phyloP scores from a whole-genome alignment of 2,888 invertebrate genomes.

The Scaptomyza caliginosa region DNA sequence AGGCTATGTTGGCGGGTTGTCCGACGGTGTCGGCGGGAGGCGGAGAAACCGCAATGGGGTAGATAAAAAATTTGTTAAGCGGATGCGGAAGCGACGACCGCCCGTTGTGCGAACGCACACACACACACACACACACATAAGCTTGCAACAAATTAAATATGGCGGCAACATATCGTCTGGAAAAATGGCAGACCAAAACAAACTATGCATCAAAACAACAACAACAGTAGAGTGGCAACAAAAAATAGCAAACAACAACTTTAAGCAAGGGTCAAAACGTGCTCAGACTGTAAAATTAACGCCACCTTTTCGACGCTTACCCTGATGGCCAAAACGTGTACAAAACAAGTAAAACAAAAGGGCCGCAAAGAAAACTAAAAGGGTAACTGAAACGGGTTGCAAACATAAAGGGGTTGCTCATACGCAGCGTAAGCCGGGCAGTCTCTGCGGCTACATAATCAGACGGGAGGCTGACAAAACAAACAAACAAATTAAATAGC shows the following conservation, averaged over 20 bases:
- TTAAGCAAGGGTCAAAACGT: slow-evolving; percentile 68
- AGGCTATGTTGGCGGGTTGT: neutral
- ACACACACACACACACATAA: slow-evolving; percentile 21
- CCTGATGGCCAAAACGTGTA: slow-evolving; percentile 60
- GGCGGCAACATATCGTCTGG: slow-evolving; percentile 76
- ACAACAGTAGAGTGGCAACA: slow-evolving; percentile 18
- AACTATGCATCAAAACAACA: slow-evolving; percentile 52
- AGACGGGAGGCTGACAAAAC: slow-evolving; percentile 47
- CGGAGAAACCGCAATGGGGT: slow-evolving; percentile 32
- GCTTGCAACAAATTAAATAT: slow-evolving; percentile 74
- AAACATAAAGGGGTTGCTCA: slow-evolving; percentile 57
- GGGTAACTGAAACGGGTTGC: slow-evolving; percentile 11
- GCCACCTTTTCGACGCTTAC: slow-evolving; percentile 52
- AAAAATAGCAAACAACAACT: slow-evolving; percentile 40
- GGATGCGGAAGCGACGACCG: slow-evolving; percentile 58
- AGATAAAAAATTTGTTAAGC: slow-evolving; percentile 50
- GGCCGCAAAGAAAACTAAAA: slow-evolving; percentile 4
- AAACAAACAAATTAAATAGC: slow-evolving; percentile 35
- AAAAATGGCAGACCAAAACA: slow-evolving; percentile 72
- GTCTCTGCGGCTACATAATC: slow-evolving; percentile 32
- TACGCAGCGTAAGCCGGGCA: slow-evolving; percentile 43
- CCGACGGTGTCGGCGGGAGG: no score
- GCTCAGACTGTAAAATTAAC: slow-evolving; percentile 76
- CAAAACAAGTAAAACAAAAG: slow-evolving; percentile 62
- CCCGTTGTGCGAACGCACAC: slow-evolving; percentile 12